Evolutionary conservation across 1,140 invertebrate species (phyloP), one percentile per base, ranked within the genome.

Genomic region (Drosophila simulans): DNA sequence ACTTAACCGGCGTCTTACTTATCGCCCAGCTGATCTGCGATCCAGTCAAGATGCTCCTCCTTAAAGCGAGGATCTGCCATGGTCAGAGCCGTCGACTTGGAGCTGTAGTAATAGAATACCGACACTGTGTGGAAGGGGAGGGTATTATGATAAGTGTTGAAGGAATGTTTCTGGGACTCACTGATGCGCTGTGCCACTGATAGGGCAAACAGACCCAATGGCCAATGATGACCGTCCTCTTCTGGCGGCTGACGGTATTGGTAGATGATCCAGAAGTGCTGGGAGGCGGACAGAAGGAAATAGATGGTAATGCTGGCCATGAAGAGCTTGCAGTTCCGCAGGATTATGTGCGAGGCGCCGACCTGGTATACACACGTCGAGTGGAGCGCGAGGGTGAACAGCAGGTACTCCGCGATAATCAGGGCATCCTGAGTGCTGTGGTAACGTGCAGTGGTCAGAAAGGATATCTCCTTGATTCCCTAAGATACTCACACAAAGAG

Each of bases 281-380:
- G 86, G 27, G 86, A 77, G 10, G 84, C 86, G 31, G 77, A 93
- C 93, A 91, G 59, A 37, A 91, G 65, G n/a, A 91, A 91, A 17
- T 91, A 91, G 92, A 79, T 57, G 1, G 84, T 81, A 20, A 90
- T 96, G 94, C 43, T 94, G 77, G 31, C 93, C 93, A 79, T 93
- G 94, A 72, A 96, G 81, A 69, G 93, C 84, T 76, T 95, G 93
- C 77, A 96, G 93, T 84, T 93, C 85, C 63, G 93, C 93, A 46
- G 93, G 17, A 96, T 91, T 17, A 96, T 93, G 91, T 95, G 95
- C 62, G 96, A 94, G 54, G 95, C 92, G 45, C 95, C 95, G 93
- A 96, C 95, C 93, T 96, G 95, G 92, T 96, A 96, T 69, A 95
- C 93, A 82, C 95, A 96, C 7, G 95, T 96, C 4, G 95, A 95